Evolutionary conservation across 2,113 vertebrate genomes (phyloP).

Genomic region (Muscicapa adusta): DNA sequence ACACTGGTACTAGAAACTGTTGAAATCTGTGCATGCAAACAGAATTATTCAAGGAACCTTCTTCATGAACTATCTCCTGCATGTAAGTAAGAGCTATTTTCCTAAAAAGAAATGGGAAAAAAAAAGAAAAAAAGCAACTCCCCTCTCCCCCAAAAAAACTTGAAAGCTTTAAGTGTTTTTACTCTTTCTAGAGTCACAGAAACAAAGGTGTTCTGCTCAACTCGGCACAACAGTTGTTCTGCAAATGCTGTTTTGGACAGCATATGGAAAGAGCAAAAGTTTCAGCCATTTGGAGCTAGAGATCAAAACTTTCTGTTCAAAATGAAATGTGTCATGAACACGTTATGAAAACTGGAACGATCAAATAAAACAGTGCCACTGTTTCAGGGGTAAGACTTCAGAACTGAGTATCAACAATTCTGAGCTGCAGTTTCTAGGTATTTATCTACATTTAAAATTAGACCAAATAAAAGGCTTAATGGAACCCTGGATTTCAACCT

Average conservation of each 20-base stretch:
- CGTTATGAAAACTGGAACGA: neutral
- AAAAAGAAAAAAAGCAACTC: neutral
- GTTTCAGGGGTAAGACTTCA: neutral
- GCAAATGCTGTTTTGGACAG: neutral
- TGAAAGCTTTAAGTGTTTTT: neutral
- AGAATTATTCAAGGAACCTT: neutral
- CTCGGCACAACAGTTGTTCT: neutral
- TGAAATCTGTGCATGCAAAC: neutral
- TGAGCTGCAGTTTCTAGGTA: neutral
- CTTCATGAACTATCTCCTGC: neutral
- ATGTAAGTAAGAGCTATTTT: neutral
- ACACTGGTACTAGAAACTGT: neutral
- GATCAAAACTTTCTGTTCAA: neutral
- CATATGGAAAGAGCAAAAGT: neutral
- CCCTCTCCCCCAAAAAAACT: fast-evolving
- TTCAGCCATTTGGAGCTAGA: neutral
- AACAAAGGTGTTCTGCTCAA: neutral
- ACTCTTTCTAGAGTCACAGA: neutral
- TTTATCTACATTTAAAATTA: neutral
- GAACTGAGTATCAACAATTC: neutral
- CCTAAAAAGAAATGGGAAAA: neutral
- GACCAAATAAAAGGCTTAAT: neutral
- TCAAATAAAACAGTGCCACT: neutral
- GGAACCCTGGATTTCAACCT: neutral
- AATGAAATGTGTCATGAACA: neutral